Base-by-base conservation (phyloP, 2,888 invertebrate genomes). In the Erebia palarica region DNA sequence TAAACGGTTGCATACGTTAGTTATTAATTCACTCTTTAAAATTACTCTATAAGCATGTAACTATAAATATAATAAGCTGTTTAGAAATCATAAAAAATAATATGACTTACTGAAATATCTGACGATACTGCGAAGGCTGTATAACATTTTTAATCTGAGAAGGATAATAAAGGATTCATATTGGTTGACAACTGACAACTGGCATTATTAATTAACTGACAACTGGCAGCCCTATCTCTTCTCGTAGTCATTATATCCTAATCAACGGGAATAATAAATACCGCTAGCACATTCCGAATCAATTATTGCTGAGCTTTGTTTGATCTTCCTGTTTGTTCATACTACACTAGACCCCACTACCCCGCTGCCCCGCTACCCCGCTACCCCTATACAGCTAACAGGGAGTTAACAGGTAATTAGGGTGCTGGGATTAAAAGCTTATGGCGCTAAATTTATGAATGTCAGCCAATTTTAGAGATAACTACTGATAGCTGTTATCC, bases 201-300 rank as follows among this genome's bases (percentile, higher is more conserved):
- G 51, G 14, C 49, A 68, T n/a, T n/a, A n/a, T n/a, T n/a, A n/a
- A n/a, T n/a, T n/a, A n/a, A 53, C 5, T 53, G 4, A 7, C 14
- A 18, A 4, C 9, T 21, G 51, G 14, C 49, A 68, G 13, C 60
- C 63, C 68, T 53, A 49, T 60, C 63, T 57, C 59, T 21, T 44
- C 55, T 44, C 42, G 70, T 70, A 60, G 60, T 70, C 73, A 76
- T 76, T 75, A 76, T 76, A 75, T 73, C 75, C 69, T 72, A 72
- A 76, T 75, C 76, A 76, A 71, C 72, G 59, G 49, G 76, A 73
- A 76, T 76, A 76, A 76, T 73, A 76, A 76, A 76, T 72, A 76
- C 68, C 69, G 71, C 70, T 70, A 51, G 70, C 69, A 70, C 72
- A 74, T 74, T 72, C 72, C 53, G 63, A 74, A 74, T 72, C 72